Percentiles rank a stretch among this genome's conserved stretches.
These are phyloP conservation scores for Cenopis cana DNA, from an alignment of 2,888 invertebrate genomes.

Conservation along the genomic window DNA sequence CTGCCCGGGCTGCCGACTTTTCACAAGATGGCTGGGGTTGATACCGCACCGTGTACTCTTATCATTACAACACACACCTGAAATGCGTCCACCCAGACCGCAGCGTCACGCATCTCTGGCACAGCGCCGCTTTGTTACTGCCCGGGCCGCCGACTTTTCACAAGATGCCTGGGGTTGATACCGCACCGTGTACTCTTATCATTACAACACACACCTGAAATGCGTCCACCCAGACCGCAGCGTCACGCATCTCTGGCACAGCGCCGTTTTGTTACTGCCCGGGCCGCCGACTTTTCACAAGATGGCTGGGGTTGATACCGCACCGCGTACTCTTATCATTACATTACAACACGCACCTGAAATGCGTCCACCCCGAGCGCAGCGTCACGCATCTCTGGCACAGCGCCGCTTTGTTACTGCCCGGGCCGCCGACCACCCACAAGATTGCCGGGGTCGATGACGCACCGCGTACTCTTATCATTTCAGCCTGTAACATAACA, in stretches of 20 bases:
- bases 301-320: slow-evolving; percentile 64
- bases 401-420: slow-evolving; percentile 94
- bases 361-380: slow-evolving; percentile 90
- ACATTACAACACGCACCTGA: slow-evolving; percentile 78
- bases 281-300: slow-evolving; percentile 93
- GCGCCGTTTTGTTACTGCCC: slow-evolving; percentile 94
- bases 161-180: slow-evolving; percentile 70
- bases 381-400: slow-evolving; percentile 90
- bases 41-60: no score
- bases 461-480: slow-evolving; percentile 70
- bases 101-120: slow-evolving; percentile 88
- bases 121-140: slow-evolving; percentile 93
- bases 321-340: slow-evolving; percentile 69
- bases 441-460: slow-evolving; percentile 70
- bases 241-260: slow-evolving; percentile 90
- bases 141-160: slow-evolving; percentile 95
- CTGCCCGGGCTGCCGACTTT: no score
- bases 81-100: slow-evolving; percentile 91
- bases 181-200: slow-evolving; percentile 68
- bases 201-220: slow-evolving; percentile 83
- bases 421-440: slow-evolving; percentile 93
- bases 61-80: slow-evolving; percentile 68
- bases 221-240: slow-evolving; percentile 91
- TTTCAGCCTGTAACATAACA: slow-evolving; percentile 60
- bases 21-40: no score